Percentiles rank a stretch among this genome's conserved stretches.
Conservation (phyloP, 2,113 vertebrate species). For the Labeo catla region DNA sequence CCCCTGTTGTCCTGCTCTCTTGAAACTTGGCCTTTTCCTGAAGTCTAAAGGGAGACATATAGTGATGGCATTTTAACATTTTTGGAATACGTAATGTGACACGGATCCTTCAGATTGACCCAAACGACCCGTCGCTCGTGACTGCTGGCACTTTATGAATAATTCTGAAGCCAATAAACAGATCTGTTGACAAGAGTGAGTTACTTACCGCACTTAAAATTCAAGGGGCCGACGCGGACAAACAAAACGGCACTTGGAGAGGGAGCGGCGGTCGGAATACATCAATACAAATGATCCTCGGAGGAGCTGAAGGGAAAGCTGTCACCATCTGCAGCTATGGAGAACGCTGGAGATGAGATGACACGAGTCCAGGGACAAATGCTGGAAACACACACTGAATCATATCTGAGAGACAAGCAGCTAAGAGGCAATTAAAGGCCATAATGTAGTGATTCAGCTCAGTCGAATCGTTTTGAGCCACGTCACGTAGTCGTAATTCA, state of each 20-base stretch:
- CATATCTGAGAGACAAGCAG: not conserved
- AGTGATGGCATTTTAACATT: conserved; percentile 34
- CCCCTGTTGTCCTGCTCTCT: not conserved
- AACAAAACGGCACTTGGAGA: conserved; percentile 44
- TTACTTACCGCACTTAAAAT: conserved; percentile 55
- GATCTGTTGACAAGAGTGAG: conserved; percentile 48
- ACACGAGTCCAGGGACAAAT: not conserved
- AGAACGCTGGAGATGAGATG: not conserved
- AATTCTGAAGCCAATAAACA: conserved; percentile 55
- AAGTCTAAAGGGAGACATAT: conserved; percentile 3
- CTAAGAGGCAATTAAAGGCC: not conserved
- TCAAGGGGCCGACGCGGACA: conserved; percentile 38
- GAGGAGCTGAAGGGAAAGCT: conserved; percentile 43
- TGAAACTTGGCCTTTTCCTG: conserved; percentile 18
- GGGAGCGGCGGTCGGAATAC: conserved; percentile 47
- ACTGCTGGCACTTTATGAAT: conserved; percentile 50
- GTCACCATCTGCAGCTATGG: conserved; percentile 46
- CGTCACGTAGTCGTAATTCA: not conserved
- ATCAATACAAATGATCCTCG: conserved; percentile 57
- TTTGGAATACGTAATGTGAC: conserved; percentile 51
- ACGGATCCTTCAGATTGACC: conserved; percentile 48
- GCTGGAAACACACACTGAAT: not conserved
- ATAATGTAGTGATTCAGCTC: not conserved
- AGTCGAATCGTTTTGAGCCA: not conserved
- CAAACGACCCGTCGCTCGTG: conserved; percentile 46